Conservation (phyloP, 2,113 vertebrate genomes). For the Dascyllus trimaculatus region DNA sequence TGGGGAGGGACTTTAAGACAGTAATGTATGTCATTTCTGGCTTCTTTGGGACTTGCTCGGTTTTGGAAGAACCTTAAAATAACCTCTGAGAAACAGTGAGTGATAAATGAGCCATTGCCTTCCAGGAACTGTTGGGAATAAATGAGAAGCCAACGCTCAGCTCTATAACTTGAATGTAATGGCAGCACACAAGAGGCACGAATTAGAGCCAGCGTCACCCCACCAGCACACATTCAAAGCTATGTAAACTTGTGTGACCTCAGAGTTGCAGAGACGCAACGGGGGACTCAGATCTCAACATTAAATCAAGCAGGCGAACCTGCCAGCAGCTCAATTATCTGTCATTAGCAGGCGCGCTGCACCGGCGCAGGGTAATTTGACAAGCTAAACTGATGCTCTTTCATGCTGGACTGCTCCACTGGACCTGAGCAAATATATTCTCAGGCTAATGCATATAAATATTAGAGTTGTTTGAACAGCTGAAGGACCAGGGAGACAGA, state of each 20-base stretch:
- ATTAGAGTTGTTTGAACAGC: slow-evolving; percentile 89
- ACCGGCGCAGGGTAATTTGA: slow-evolving; percentile 85
- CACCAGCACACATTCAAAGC: slow-evolving; percentile 30
- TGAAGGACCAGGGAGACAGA: slow-evolving; percentile 59
- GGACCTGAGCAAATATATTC: slow-evolving; percentile 91
- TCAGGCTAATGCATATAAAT: slow-evolving; percentile 88
- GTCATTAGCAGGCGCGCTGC: slow-evolving; percentile 89
- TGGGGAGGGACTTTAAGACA: no score
- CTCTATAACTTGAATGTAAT: background rate
- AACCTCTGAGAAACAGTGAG: background rate
- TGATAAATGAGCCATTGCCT: slow-evolving; percentile 5
- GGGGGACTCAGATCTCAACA: slow-evolving; percentile 21
- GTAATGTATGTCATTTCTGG: no score
- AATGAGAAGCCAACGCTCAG: background rate
- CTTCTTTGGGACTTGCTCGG: background rate
- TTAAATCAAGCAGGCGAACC: slow-evolving; percentile 48
- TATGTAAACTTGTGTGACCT: slow-evolving; percentile 34
- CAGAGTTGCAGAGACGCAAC: background rate
- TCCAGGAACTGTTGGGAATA: background rate
- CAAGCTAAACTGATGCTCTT: slow-evolving; percentile 90
- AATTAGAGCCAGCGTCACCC: background rate
- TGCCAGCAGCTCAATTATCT: slow-evolving; percentile 91
- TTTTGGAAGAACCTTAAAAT: background rate
- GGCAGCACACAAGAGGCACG: slow-evolving; percentile 1
- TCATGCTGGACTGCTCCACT: slow-evolving; percentile 89